Evolutionary conservation across 2,797 vertebrate genomes (phyloP).

Genomic region (Karalla daura): DNA sequence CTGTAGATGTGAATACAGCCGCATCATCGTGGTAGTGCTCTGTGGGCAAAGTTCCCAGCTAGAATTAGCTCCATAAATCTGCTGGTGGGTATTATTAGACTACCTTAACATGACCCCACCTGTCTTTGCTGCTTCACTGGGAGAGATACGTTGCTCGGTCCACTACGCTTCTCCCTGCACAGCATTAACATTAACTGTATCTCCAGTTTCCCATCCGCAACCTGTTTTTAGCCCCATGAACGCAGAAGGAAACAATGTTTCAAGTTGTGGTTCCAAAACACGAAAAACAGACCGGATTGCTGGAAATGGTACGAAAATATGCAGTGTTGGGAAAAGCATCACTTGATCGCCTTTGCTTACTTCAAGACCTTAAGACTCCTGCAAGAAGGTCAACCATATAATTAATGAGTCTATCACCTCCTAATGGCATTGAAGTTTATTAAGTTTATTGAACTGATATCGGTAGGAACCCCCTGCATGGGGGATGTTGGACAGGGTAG

Average conservation of each 20-base stretch:
- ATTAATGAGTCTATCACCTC: too few species aligned
- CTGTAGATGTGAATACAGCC: slow-evolving; percentile 35
- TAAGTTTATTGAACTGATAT: too few species aligned
- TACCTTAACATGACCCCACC: slow-evolving; percentile 42
- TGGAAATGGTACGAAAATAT: background rate
- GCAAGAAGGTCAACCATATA: too few species aligned
- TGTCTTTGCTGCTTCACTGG: slow-evolving; percentile 29
- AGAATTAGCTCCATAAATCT: slow-evolving; percentile 67
- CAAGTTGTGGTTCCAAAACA: background rate
- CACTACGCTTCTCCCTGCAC: slow-evolving; percentile 2
- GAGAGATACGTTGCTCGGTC: slow-evolving; percentile 10
- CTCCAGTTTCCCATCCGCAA: slow-evolving; percentile 3
- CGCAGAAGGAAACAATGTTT: background rate
- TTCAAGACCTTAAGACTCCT: too few species aligned
- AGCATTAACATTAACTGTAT: background rate
- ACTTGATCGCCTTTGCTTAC: too few species aligned
- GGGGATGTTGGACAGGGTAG: too few species aligned
- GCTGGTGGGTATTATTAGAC: slow-evolving; percentile 41
- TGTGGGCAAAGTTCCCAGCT: slow-evolving; percentile 65
- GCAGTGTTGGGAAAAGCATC: too few species aligned
- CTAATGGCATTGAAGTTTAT: too few species aligned
- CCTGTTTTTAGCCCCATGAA: background rate
- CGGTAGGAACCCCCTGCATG: too few species aligned
- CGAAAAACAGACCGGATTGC: background rate
- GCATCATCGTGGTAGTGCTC: slow-evolving; percentile 62